Base-by-base conservation (phyloP, 2,797 vertebrate genomes). In the Myripristis jacobus region DNA sequence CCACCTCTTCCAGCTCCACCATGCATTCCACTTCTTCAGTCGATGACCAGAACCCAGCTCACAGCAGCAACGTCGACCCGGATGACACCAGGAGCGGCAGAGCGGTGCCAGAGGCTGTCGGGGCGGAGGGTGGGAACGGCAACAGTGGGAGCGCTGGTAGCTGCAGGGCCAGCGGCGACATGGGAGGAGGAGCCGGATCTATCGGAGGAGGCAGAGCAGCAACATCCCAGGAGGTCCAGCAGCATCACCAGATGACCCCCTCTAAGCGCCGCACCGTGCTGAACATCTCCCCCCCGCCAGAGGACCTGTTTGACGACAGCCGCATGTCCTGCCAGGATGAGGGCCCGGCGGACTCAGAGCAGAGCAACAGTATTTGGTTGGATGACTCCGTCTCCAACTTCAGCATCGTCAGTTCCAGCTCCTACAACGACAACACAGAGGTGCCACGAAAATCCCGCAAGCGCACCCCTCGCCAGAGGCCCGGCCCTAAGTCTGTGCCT, bases 391-490 rank as follows among this genome's bases (percentile, higher is more conserved):
- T 96, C 82, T 98, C 98, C 82, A 99, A 98, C 95, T 99, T 99
- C 91, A 99, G 98, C 91, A 93, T 97, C 87, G 95, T 96, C 92
- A 99, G 97, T 92, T 94, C 94, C 78, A 94, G 92, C 87, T 98
- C 97, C 81, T 99, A 98, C 95, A 99, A 99, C 82, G 98, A 99
- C 95, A 99, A 99, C 95, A 99, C 96, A 60, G 97, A 98, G 92
- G 98, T 98, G 87, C 98, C 98, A 79, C 95, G 98, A 87, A 99
- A 99, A 94, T 98, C 97, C 67, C 97, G 98, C 80, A 99, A 99
- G 84, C 96, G 97, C 70, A 98, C 97, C 66, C 96, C 97, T 69
- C 97, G 98, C 84, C 98, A 99, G 93, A 96, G 96, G 85, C 98
- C 98, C 21, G 98, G 98, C 65, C 94, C 96, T 77, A 99, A 98